Evolutionary conservation across 2,797 vertebrate species (phyloP).

Genomic region (Urophycis tenuis): DNA sequence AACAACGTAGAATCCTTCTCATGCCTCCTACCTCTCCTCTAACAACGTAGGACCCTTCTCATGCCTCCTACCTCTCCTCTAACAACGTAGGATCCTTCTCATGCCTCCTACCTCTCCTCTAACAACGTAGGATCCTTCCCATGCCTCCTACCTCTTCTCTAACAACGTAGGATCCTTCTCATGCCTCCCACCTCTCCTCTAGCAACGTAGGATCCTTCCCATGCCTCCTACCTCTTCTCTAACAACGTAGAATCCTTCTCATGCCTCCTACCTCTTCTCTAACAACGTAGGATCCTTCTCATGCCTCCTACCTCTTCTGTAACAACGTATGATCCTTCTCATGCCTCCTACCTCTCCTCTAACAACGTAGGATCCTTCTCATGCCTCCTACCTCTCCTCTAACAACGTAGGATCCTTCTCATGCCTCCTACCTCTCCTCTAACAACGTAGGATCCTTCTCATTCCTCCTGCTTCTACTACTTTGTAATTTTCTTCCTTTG

Average conservation of each 20-base stretch:
- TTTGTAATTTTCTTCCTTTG: no score
- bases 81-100: conserved; percentile 70
- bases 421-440: no score
- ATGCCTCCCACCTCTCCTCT: background rate
- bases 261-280: background rate
- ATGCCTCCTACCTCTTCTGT: background rate
- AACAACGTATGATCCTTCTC: background rate
- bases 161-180: background rate
- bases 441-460: no score
- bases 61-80: no score
- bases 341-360: background rate
- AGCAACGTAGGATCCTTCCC: background rate
- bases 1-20: no score
- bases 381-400: no score
- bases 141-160: background rate
- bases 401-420: no score
- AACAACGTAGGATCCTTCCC: conserved; percentile 70
- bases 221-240: background rate
- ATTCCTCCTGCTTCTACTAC: no score
- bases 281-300: background rate
- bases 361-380: background rate
- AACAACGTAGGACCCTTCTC: no score
- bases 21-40: no score
- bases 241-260: no score
- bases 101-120: conserved; percentile 76